These are phyloP conservation scores for Micrasema longulum DNA, from an alignment of 1,140 invertebrate species.

Conservation along the genomic window DNA sequence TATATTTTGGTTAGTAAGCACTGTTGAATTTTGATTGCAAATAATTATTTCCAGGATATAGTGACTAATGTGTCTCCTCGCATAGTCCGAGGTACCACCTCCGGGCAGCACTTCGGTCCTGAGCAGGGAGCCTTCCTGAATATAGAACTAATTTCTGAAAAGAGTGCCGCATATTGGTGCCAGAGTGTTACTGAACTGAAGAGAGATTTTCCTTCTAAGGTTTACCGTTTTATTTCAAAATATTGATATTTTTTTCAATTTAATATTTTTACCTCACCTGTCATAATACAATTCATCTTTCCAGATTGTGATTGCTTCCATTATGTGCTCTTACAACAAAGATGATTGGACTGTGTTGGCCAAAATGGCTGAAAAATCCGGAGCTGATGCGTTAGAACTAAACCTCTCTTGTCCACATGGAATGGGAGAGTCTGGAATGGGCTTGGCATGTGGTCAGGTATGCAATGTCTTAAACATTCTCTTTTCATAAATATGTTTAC, in stretches of 20 bases:
- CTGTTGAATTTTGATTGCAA: not conserved
- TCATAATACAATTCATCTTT: not conserved
- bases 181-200: slow-evolving; percentile 91
- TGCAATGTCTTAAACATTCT: too few relatives aligned
- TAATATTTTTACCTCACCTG: not conserved
- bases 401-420: slow-evolving; percentile 99
- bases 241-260: not conserved
- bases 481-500: too few relatives aligned
- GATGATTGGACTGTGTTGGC: slow-evolving; percentile 91
- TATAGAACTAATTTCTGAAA: slow-evolving; percentile 98
- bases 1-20: not conserved
- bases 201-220: slow-evolving; percentile 89
- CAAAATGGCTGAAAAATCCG: slow-evolving; percentile 82
- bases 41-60: slow-evolving; percentile 76
- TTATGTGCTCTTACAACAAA: slow-evolving; percentile 93
- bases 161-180: slow-evolving; percentile 94
- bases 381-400: slow-evolving; percentile 94
- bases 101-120: slow-evolving; percentile 92
- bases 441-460: slow-evolving; percentile 96
- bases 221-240: slow-evolving; percentile 58
- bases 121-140: slow-evolving; percentile 96
- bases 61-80: slow-evolving; percentile 97
- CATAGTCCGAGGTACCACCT: slow-evolving; percentile 93
- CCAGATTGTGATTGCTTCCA: slow-evolving; percentile 94
- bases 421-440: slow-evolving; percentile 98